Conservation (phyloP, 2,113 vertebrate species). For the Ciconia maguari region DNA sequence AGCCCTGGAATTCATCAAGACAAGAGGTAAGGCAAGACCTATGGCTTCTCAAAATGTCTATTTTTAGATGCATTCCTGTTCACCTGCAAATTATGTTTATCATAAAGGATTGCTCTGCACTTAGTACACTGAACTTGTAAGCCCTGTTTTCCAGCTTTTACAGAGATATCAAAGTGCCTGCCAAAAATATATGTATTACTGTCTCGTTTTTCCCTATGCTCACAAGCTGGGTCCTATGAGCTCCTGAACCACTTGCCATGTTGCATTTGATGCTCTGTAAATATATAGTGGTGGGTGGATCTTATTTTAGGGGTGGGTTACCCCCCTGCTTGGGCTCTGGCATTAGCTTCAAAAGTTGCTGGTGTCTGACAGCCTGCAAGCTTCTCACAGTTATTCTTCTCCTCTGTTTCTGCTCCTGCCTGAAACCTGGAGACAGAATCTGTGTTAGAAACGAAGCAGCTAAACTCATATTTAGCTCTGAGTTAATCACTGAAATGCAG, state of each 20-base stretch:
- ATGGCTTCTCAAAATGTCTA: neutral
- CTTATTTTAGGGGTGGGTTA: neutral
- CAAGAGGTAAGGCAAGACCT: neutral
- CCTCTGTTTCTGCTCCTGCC: neutral
- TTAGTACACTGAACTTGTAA: neutral
- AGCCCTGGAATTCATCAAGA: neutral
- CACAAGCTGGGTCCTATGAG: neutral
- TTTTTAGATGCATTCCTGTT: neutral
- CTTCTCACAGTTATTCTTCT: neutral
- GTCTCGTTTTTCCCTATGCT: neutral
- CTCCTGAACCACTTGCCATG: fast-evolving
- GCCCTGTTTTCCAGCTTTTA: neutral
- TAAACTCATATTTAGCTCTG: neutral
- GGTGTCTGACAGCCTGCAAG: neutral
- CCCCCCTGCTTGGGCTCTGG: neutral
- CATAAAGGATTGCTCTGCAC: neutral
- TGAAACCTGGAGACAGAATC: neutral
- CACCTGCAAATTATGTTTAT: neutral
- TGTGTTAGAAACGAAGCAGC: neutral
- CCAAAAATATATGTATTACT: neutral
- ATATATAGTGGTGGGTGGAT: neutral
- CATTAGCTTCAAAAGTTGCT: neutral
- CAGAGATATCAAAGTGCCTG: neutral
- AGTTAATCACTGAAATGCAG: neutral
- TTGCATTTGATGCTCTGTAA: neutral